A percentile compares a stretch with the other conserved stretches of the same genome.
These are phyloP conservation scores for Poecile atricapillus DNA, from an alignment of 2,113 vertebrate species.

Conservation along the genomic window DNA sequence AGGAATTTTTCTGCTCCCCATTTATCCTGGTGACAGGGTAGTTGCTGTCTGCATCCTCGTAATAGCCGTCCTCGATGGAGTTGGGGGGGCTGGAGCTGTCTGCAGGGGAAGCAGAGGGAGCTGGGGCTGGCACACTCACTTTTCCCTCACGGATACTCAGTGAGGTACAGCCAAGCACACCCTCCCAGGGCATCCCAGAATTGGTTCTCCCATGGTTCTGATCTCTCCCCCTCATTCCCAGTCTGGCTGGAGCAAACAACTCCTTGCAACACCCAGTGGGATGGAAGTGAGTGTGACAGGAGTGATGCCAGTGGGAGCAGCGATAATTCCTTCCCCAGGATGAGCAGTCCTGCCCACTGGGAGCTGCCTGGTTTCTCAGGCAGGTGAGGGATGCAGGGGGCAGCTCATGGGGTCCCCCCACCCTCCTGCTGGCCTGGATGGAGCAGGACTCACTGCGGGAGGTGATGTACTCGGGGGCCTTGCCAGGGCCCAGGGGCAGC, in stretches of 20 bases:
- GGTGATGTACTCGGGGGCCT: slow-evolving; percentile 89
- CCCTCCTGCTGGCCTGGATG: accelerated
- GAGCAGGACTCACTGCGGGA: slow-evolving; percentile 81
- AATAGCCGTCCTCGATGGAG: slow-evolving; percentile 90
- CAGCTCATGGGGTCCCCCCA: neutral
- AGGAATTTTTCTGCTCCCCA: slow-evolving; percentile 87
- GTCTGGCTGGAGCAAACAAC: neutral
- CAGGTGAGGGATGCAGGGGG: neutral
- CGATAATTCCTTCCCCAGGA: neutral
- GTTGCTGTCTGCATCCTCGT: slow-evolving; percentile 94
- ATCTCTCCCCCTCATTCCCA: neutral
- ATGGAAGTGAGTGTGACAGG: neutral
- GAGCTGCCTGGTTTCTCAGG: neutral
- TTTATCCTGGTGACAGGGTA: slow-evolving; percentile 90
- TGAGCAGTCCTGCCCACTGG: accelerated
- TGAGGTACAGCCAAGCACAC: neutral
- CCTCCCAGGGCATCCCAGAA: neutral
- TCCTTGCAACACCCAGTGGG: neutral
- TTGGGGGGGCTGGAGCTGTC: slow-evolving; percentile 88
- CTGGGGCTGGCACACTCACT: neutral
- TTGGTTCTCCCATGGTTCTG: accelerated
- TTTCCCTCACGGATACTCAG: neutral
- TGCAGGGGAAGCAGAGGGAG: slow-evolving; percentile 57
- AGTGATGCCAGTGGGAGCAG: neutral
- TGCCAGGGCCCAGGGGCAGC: slow-evolving; percentile 89